These are phyloP conservation scores for Piaya cayana DNA, from an alignment of 2,113 vertebrate species.

Conservation along the genomic window DNA sequence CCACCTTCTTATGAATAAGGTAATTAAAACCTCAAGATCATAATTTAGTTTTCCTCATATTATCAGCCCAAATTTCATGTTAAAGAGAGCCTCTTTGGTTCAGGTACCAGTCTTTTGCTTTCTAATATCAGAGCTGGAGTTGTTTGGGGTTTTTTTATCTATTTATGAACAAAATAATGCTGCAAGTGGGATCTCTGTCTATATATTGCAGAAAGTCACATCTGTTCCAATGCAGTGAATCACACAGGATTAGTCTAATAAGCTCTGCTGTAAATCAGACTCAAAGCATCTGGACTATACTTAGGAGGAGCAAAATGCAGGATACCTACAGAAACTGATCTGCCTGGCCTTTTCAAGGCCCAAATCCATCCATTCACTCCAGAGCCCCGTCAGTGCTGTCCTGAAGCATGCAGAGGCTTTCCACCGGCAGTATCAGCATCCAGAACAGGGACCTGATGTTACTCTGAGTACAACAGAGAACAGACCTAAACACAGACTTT, in stretches of 20 bases:
- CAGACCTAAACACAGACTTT: not conserved
- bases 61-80: not conserved
- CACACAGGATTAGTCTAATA: not conserved
- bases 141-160: not conserved
- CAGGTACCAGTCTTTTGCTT: not conserved
- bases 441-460: not conserved
- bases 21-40: not conserved
- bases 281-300: not conserved
- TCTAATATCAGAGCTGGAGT: not conserved
- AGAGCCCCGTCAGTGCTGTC: not conserved
- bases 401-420: not conserved
- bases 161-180: not conserved
- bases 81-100: not conserved
- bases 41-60: not conserved
- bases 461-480: not conserved
- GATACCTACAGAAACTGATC: not conserved
- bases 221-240: not conserved
- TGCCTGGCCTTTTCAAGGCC: not conserved
- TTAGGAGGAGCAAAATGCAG: not conserved
- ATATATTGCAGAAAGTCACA: not conserved
- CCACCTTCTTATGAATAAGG: not conserved
- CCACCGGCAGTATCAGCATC: not conserved
- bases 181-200: not conserved
- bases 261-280: not conserved
- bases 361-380: not conserved